A percentile compares a stretch with the other conserved stretches of the same genome.
phyloP scores from a whole-genome alignment of 2,113 vertebrate genomes.

The Craseonycteris thonglongyai region DNA sequence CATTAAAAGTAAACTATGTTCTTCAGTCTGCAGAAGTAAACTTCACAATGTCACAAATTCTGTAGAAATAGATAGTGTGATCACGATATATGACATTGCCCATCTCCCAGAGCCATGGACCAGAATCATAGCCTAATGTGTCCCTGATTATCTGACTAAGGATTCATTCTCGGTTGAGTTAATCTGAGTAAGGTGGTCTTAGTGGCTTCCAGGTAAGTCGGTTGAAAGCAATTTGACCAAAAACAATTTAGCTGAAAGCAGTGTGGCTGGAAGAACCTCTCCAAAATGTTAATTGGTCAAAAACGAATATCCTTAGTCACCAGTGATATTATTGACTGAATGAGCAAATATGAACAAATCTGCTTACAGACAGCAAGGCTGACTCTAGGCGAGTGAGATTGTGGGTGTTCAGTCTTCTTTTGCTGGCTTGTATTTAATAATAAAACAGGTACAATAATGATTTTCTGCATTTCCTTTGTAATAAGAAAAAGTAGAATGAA shows the following conservation, averaged over 20 bases:
- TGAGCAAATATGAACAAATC: background rate
- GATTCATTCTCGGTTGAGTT: background rate
- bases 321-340: background rate
- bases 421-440: background rate
- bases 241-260: background rate
- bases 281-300: background rate
- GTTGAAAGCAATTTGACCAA: background rate
- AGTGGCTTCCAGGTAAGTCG: background rate
- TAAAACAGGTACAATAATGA: background rate
- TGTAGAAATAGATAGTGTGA: background rate
- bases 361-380: background rate
- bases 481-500: slow-evolving; percentile 15
- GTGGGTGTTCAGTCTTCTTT: background rate
- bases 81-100: accelerated
- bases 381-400: background rate
- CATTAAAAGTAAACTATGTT: background rate
- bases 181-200: background rate
- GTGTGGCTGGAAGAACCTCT: background rate
- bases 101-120: background rate
- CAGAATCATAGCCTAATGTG: background rate
- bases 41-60: background rate
- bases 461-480: slow-evolving; percentile 14
- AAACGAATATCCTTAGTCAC: background rate
- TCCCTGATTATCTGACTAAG: background rate
- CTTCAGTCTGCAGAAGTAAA: background rate